Evolutionary conservation across 2,113 vertebrate genomes (phyloP).

Genomic region (Taxidea taxus): DNA sequence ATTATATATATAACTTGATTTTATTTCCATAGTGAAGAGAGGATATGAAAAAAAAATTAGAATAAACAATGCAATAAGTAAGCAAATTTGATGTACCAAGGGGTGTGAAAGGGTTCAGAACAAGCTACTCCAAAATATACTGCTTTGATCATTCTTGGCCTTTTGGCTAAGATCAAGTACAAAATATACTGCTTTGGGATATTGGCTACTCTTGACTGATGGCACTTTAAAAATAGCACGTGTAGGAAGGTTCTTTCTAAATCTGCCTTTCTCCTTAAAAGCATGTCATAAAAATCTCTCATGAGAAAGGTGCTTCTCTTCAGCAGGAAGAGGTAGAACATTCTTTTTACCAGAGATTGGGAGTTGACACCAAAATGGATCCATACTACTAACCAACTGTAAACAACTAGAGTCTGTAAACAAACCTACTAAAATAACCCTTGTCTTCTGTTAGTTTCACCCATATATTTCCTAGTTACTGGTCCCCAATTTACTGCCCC

Average conservation of each 20-base stretch:
- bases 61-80: neutral
- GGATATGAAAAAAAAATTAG: neutral
- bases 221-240: neutral
- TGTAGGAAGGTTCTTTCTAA: neutral
- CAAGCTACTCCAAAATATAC: neutral
- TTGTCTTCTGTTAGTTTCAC: neutral
- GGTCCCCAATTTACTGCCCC: neutral
- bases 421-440: neutral
- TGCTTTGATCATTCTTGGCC: neutral
- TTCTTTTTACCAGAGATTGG: neutral
- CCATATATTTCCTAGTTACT: neutral
- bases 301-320: neutral
- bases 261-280: neutral
- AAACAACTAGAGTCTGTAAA: neutral
- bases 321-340: neutral
- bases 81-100: neutral
- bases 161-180: too few relatives aligned
- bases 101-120: neutral
- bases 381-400: neutral
- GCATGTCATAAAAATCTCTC: neutral
- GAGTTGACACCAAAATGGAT: neutral
- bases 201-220: neutral
- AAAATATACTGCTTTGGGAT: neutral
- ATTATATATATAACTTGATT: neutral
- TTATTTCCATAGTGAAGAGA: neutral